A percentile compares a stretch with the other conserved stretches of the same genome.
Evolutionary conservation across 2,888 invertebrate species (phyloP).

Genomic region (Neocrepidodera transversa): DNA sequence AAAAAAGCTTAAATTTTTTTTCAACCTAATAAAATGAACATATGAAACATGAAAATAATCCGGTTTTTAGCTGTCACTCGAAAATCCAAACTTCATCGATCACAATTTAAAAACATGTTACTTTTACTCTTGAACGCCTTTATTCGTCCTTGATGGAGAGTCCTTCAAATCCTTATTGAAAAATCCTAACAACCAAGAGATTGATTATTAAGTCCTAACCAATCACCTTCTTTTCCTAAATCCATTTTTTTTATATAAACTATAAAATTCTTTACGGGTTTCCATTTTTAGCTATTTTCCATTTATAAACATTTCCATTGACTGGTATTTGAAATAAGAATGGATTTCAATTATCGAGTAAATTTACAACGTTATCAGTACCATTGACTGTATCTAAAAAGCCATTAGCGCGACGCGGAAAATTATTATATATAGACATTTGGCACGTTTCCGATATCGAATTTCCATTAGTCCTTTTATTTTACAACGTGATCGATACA

Average conservation of each 20-base stretch:
- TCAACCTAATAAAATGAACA: too few species aligned
- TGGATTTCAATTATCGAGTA: background rate
- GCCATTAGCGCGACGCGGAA: constrained; percentile 9
- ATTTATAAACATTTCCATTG: background rate
- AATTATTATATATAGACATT: constrained; percentile 12
- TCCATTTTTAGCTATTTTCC: background rate
- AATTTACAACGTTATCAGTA: constrained; percentile 13
- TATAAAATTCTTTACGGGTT: too few species aligned
- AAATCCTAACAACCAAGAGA: constrained; percentile 11
- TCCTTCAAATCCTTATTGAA: constrained; percentile 3
- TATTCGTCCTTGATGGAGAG: constrained; percentile 3
- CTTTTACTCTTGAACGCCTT: constrained; percentile 16
- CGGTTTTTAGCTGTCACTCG: too few species aligned
- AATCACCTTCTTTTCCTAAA: constrained; percentile 10
- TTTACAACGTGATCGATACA: too few species aligned
- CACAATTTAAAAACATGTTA: constrained; percentile 11
- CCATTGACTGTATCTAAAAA: constrained; percentile 4
- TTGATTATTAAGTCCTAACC: constrained; percentile 16
- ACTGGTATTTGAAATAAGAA: background rate
- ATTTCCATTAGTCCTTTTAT: constrained; percentile 2
- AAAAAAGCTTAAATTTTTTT: too few species aligned
- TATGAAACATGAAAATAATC: too few species aligned
- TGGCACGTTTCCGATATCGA: constrained; percentile 2
- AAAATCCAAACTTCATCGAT: constrained; percentile 4
- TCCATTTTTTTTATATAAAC: too few species aligned